Evolutionary conservation across 2,888 invertebrate species (phyloP).

Genomic region (Hyles lineata): DNA sequence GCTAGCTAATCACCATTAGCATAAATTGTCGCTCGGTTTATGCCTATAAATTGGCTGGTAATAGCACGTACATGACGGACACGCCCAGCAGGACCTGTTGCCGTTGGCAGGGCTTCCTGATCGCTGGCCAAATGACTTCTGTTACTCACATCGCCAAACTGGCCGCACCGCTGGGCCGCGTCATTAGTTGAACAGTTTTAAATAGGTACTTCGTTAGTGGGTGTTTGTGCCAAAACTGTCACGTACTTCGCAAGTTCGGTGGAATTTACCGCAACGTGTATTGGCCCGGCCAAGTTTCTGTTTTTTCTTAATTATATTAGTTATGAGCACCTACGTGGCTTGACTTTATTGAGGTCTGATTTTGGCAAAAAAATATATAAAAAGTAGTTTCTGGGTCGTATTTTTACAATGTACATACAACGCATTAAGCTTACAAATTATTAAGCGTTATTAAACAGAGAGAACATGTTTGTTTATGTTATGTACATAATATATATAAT

Average conservation of each 20-base stretch:
- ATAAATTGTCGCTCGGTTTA: slow-evolving; percentile 34
- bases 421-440: too few relatives aligned
- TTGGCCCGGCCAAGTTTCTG: slow-evolving; percentile 1
- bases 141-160: slow-evolving; percentile 54
- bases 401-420: too few relatives aligned
- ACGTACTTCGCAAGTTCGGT: slow-evolving; percentile 18
- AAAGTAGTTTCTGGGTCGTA: too few relatives aligned
- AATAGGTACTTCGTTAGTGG: slow-evolving; percentile 38
- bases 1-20: slow-evolving; percentile 35
- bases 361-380: too few relatives aligned
- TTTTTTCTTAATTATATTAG: not conserved
- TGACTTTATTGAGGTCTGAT: not conserved
- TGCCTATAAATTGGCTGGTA: slow-evolving; percentile 33
- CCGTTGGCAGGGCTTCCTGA: slow-evolving; percentile 62
- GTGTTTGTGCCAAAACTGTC: slow-evolving; percentile 25
- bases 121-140: slow-evolving; percentile 64
- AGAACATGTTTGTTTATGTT: too few relatives aligned
- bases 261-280: slow-evolving; percentile 1
- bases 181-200: slow-evolving; percentile 40
- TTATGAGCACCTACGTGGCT: not conserved
- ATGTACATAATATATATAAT: too few relatives aligned
- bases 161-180: slow-evolving; percentile 33
- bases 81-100: slow-evolving; percentile 61
- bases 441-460: too few relatives aligned
- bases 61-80: slow-evolving; percentile 35